Evolutionary conservation across 2,888 invertebrate genomes (phyloP), one percentile per base, ranked within the genome.

Genomic region (Drosophila pegasa): DNA sequence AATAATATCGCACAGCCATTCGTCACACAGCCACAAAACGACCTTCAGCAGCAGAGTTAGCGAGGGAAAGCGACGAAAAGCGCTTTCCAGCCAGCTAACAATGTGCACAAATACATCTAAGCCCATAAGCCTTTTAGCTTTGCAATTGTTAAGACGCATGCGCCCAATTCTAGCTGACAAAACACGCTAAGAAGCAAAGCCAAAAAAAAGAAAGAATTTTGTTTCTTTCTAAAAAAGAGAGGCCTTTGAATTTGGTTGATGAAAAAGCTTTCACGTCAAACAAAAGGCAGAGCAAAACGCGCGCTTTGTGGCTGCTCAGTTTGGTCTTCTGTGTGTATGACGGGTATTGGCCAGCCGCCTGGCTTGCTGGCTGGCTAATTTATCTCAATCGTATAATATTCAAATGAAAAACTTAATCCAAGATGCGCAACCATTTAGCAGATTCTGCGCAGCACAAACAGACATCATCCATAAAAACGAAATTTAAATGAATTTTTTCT

Each of bases 121-220:
- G 87, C 52, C 69, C 48, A 63, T 88, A 85, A 85, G 81, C 85
- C 87, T 88, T 85, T 85, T 85, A 85, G 87, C 80, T 83, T 70
- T 83, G 77, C 79, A 83, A 83, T 83, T 83, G 85, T 87, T 75
- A 33, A 55, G 64, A 40, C 51, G 68, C 69, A 68, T 87, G 84
- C 69, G 80, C 84, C 69, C 80, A 88, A 88, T 85, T 88, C 84
- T 85, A 59, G 64, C 77, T 77, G 82, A 79, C 82, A 87, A 82
- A 82, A 85, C 79, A 40, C 43, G 18, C 14, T 40, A 40, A 38
- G 25, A 41, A 45, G 10, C 18, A 59, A 31, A 52, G 37, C 64
- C 79, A 75, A 40, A 37, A 35, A 27, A 56, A 29, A 52, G 37
- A 51, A 31, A 45, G 55, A 52, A 16, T 27, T 25, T 27, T 27